Base-by-base conservation (phyloP, 2,797 vertebrate genomes). In the Hipposideros larvatus region DNA sequence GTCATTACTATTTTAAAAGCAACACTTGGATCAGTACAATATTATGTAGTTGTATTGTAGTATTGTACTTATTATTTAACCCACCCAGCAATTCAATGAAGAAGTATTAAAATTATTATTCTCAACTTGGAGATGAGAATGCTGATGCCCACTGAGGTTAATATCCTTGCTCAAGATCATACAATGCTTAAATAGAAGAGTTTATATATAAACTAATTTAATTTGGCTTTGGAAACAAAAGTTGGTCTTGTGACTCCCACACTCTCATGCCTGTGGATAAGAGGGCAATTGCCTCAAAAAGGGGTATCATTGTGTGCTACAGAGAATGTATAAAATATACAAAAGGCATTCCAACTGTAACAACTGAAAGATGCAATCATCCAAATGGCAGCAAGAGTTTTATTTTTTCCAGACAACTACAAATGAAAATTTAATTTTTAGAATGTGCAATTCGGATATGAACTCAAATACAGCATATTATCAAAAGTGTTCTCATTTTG, bases 381-480 rank as follows among this genome's bases (percentile, higher is more conserved):
- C 5, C 16, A 57, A 68, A 59, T 83, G 31, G 4, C 37, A 55
- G 63, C 18, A 46, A 63, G 19, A 53, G 3, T 70, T 90, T 75
- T 55, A 48, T 61, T 91, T 73, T 93, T 83, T 71, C 1, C 1
- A 48, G 26, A 61, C 16, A 31, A 70, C 34, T 70, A 34, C 34
- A 82, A 87, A 68, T 75, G 22, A 51, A 74, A 80, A 80, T 18
- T 68, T 65, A 82, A 65, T 48, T 79, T 93, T 93, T 90, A 86
- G 18, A 73, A 55, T 71, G 46, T n/a, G 46, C 22, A 65, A 34
- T 83, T 83, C 57, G 19, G 9, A 18, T 83, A 28, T 75, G 59
- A 85, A 61, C 11, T 51, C 37, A 59, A 37, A 57, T 65, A 73
- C 0, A 86, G 68, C 51, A 86, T 63, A 70, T 87, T 75, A 66